Evolutionary conservation across 2,797 vertebrate genomes (phyloP), one percentile per base, ranked within the genome.

Genomic region (Alfaro cultratus): DNA sequence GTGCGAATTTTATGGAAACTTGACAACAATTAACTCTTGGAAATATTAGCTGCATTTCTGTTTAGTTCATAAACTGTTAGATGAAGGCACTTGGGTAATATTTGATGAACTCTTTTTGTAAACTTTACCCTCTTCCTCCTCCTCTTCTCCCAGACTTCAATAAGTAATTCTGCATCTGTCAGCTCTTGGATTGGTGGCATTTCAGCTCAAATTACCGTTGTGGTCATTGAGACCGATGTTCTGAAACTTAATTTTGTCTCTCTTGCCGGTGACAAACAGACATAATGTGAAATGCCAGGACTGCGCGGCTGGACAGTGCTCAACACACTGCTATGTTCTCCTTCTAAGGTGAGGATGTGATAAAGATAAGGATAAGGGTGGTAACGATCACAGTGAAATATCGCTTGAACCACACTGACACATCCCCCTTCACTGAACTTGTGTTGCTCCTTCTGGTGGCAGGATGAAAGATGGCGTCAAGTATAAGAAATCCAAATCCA

Each of bases 401-500:
- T 95, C 94, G 94, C 94, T 89, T 51, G 71, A 73, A 57, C 26
- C 73, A 34, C 39, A 72, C 60, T 34, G 10, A 79, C 26, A 51
- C 31, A 13, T 15, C 11, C 67, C 16, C 67, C 36, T n/a, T 91
- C 83, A 90, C 89, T 93, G 41, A 93, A 83, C 57, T 39, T 85
- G 71, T 92, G 75, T 89, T 51, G 82, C 87, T 87, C 77, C 88
- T 81, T 78, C 78, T 74, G 89, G 83, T 71, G 71, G 78, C 94
- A 97, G 96, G 89, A 93, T 96, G 80, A 97, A 96, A 82, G 98
- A 99, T 71, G 97, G 95, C 49, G 91, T 91, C 93, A 95, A 95
- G 89, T 91, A 93, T 75, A 93, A 95, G 80, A 95, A 95, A 80
- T 95, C 97, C 91, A 99, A 99, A 94, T 95, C 93, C 88, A 99